These are phyloP conservation scores for Adelognathus sp. DNA, from an alignment of 2,888 invertebrate genomes.

Conservation along the genomic window DNA sequence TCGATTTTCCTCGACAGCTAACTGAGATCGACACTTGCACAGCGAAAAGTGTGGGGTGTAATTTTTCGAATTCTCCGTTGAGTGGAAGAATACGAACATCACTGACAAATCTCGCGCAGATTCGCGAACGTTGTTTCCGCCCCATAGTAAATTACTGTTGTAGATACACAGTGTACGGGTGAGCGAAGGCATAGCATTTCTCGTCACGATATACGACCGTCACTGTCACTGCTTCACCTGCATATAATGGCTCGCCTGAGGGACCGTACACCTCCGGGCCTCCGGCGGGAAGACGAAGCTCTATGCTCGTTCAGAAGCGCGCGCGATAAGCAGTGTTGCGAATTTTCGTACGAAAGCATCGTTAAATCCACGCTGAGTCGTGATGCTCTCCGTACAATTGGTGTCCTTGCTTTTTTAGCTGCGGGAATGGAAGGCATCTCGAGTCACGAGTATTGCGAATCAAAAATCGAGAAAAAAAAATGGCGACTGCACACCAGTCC, in stretches of 20 bases:
- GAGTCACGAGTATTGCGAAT: no score
- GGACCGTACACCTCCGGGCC: constrained; percentile 24
- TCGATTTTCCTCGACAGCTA: no score
- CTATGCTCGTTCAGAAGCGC: not conserved
- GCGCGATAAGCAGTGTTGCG: constrained; percentile 28
- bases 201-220: constrained; percentile 75
- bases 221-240: constrained; percentile 72
- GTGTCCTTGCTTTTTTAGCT: no score
- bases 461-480: no score
- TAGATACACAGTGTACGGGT: not conserved
- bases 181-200: constrained; percentile 62
- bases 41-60: no score
- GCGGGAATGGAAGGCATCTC: no score
- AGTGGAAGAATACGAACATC: not conserved
- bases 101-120: not conserved
- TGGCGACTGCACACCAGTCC: no score
- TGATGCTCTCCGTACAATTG: no score
- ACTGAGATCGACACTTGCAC: no score
- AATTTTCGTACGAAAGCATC: constrained; percentile 32
- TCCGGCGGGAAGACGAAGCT: not conserved
- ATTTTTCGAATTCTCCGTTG: not conserved
- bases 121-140: not conserved
- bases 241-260: constrained; percentile 66
- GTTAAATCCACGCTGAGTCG: constrained; percentile 49
- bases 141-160: constrained; percentile 11